phyloP scores from a whole-genome alignment of 2,797 vertebrate species.

The Numenius phaeopus region DNA sequence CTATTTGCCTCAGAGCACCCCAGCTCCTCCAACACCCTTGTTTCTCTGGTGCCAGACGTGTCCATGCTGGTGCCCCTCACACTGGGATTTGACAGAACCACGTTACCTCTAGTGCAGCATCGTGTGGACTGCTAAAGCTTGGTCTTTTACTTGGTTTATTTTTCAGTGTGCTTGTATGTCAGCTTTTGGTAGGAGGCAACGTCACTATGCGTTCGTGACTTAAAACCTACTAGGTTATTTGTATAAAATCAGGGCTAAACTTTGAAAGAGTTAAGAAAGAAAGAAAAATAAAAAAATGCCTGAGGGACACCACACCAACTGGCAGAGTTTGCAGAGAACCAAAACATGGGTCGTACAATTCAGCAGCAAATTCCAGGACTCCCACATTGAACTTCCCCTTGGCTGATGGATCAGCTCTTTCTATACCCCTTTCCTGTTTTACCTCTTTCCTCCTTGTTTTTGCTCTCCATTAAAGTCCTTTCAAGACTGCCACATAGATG shows the following conservation, averaged over 20 bases:
- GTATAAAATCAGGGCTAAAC: not conserved
- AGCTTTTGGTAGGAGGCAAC: not conserved
- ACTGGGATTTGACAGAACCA: not conserved
- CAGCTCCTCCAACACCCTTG: not conserved
- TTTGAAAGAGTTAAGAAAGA: not conserved
- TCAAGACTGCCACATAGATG: not conserved
- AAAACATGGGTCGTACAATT: not conserved
- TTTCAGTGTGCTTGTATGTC: not conserved
- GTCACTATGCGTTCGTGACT: not conserved
- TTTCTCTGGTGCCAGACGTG: not conserved
- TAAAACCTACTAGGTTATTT: not conserved
- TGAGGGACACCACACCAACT: not conserved
- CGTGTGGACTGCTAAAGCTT: not conserved
- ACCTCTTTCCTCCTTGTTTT: not conserved
- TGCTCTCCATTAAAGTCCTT: not conserved
- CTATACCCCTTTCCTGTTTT: not conserved
- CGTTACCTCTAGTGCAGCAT: not conserved
- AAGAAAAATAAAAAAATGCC: not conserved
- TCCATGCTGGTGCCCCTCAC: not conserved
- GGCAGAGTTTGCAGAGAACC: not conserved
- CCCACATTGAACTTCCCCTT: not conserved
- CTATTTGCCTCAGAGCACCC: not conserved
- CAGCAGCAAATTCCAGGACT: not conserved
- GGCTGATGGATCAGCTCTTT: not conserved
- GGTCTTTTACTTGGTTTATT: not conserved